Conservation (phyloP, 2,797 vertebrate genomes). For the Acanthornis magna region DNA sequence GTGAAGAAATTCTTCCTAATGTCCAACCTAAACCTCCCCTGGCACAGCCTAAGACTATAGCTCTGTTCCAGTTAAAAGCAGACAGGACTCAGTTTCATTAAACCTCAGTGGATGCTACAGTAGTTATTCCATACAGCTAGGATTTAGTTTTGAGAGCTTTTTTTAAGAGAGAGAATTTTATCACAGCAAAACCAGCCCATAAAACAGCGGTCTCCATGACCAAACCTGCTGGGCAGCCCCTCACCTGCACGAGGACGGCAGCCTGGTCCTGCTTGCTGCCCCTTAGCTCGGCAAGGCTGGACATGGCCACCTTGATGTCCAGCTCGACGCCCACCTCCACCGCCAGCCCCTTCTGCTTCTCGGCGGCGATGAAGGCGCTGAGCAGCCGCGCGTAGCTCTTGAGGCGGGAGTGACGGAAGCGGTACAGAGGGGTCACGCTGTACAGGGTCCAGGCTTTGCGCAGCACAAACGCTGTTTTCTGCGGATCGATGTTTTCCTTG, state of each 20-base stretch:
- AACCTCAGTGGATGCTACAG: not conserved
- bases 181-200: not conserved
- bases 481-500: slow-evolving; percentile 76
- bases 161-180: not conserved
- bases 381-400: slow-evolving; percentile 84
- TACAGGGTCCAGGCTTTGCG: slow-evolving; percentile 87
- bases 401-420: slow-evolving; percentile 80
- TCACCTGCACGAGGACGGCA: slow-evolving; percentile 88
- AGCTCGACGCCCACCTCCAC: slow-evolving; percentile 79
- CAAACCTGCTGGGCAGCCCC: not conserved
- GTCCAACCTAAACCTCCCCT: not conserved
- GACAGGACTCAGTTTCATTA: not conserved
- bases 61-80: not conserved
- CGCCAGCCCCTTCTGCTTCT: slow-evolving; percentile 86
- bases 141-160: fast-evolving
- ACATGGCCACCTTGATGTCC: slow-evolving; percentile 77
- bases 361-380: slow-evolving; percentile 80
- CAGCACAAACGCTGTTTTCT: slow-evolving; percentile 77
- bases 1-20: not conserved
- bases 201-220: fast-evolving
- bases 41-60: not conserved
- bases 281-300: slow-evolving; percentile 78
- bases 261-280: slow-evolving; percentile 78
- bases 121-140: too few species aligned
- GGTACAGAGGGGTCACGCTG: slow-evolving; percentile 88